phyloP scores from a whole-genome alignment of 1,140 invertebrate species.

The Philotrypesis tridentata region DNA sequence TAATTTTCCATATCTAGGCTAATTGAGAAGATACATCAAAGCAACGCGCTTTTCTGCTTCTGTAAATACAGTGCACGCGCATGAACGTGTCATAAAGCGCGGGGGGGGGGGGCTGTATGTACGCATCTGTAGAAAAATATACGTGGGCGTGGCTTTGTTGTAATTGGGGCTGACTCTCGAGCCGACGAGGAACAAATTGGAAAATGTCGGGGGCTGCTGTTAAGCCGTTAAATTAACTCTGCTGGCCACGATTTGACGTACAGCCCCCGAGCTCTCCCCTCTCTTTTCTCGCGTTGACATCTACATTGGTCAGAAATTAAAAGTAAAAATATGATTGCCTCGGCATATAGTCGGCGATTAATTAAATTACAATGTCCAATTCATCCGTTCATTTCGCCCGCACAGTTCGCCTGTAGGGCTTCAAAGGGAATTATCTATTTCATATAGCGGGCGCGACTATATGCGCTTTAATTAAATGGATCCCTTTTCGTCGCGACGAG shows the following conservation, averaged over 20 bases:
- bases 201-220: constrained; percentile 44
- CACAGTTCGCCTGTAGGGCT: neutral
- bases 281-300: neutral
- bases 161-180: constrained; percentile 20
- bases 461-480: constrained; percentile 34
- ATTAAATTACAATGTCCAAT: constrained; percentile 44
- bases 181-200: constrained; percentile 41
- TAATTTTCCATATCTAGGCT: constrained; percentile 25
- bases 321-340: constrained; percentile 46
- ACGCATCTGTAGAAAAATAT: constrained; percentile 24
- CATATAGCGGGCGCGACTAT: neutral
- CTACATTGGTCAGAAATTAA: constrained; percentile 43
- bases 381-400: neutral
- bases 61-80: constrained; percentile 9
- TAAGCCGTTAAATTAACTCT: constrained; percentile 46
- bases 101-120: no score
- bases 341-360: constrained; percentile 29
- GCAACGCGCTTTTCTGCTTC: neutral
- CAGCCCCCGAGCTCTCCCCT: neutral
- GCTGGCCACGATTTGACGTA: constrained; percentile 37
- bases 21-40: constrained; percentile 29
- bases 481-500: neutral
- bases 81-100: neutral
- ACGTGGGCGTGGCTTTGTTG: constrained; percentile 9
- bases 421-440: constrained; percentile 18